These are phyloP conservation scores for Cepphus grylle DNA, from an alignment of 2,113 vertebrate genomes.

Conservation along the genomic window DNA sequence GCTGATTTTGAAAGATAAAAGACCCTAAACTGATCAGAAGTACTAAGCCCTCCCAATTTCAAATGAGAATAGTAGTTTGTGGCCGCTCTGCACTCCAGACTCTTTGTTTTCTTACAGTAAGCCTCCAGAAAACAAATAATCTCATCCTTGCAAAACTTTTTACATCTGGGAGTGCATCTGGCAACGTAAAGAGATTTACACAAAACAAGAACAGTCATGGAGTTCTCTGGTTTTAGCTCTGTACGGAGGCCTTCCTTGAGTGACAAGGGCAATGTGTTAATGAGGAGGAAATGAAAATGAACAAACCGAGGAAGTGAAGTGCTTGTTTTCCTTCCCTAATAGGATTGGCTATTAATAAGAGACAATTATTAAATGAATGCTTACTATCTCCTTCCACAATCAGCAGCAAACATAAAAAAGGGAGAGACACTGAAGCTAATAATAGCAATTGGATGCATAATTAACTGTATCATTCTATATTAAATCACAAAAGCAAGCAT, in stretches of 20 bases:
- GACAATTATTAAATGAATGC: slow-evolving; percentile 49
- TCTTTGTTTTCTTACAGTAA: neutral
- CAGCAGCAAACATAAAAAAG: slow-evolving; percentile 26
- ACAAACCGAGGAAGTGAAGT: neutral
- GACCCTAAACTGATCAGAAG: neutral
- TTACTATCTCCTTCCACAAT: slow-evolving; percentile 40
- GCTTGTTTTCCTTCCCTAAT: slow-evolving; percentile 28
- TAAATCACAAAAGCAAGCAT: neutral
- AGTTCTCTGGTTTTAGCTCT: neutral
- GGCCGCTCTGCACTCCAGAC: neutral
- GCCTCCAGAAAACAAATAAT: neutral
- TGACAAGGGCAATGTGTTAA: neutral
- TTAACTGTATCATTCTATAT: neutral
- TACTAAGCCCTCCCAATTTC: neutral
- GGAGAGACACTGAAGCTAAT: neutral
- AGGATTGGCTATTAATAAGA: slow-evolving; percentile 29
- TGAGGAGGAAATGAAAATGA: slow-evolving; percentile 36
- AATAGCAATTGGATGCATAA: slow-evolving; percentile 17
- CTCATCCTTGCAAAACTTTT: neutral
- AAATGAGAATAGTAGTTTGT: neutral
- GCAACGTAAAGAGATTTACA: neutral
- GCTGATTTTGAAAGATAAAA: neutral
- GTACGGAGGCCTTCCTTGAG: neutral
- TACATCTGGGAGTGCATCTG: neutral
- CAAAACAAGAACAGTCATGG: neutral